Percentiles rank a stretch among this genome's conserved stretches.
phyloP scores from a whole-genome alignment of 2,888 invertebrate genomes.

The Trichogramma evanescens region DNA sequence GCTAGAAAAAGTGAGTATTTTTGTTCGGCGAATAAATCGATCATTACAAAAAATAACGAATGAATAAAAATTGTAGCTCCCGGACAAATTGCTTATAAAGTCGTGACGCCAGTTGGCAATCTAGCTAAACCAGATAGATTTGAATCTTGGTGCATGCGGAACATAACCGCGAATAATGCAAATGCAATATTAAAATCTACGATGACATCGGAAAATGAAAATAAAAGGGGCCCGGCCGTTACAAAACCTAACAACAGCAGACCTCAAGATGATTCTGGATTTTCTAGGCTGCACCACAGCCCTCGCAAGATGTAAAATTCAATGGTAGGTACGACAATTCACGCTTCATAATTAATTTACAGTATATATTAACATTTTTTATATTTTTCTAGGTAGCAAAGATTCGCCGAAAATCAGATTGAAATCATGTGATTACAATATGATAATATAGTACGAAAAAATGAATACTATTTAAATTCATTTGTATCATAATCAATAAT shows the following conservation, averaged over 20 bases:
- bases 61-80: conserved; percentile 8
- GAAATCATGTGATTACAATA: no score
- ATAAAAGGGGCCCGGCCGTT: background rate
- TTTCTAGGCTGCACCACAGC: no score
- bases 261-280: conserved; percentile 8
- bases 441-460: no score
- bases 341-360: no score
- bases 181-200: background rate
- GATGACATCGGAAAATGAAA: background rate
- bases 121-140: conserved; percentile 1
- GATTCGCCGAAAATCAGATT: no score
- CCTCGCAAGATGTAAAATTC: no score
- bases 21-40: background rate
- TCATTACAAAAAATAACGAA: background rate
- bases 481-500: no score
- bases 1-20: conserved; percentile 5
- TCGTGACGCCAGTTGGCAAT: background rate
- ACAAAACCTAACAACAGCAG: conserved; percentile 11
- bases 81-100: conserved; percentile 14
- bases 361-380: no score
- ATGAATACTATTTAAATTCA: no score
- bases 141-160: conserved; percentile 12
- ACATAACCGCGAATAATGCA: background rate
- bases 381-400: no score
- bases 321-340: no score